Evolutionary conservation across 1,140 invertebrate genomes (phyloP).

Genomic region (Tribolium castaneum): DNA sequence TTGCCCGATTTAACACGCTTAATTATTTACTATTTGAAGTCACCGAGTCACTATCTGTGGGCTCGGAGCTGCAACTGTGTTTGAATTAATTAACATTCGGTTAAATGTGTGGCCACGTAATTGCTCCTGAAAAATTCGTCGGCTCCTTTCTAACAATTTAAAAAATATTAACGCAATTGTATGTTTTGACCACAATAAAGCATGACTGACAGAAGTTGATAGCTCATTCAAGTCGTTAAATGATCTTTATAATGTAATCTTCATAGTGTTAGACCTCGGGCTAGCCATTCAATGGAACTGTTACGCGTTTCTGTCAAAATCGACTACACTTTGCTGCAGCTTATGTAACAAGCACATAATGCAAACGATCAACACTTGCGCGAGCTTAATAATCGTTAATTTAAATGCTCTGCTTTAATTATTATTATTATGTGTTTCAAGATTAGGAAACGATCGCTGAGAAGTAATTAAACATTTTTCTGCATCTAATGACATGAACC

Average conservation of each 20-base stretch:
- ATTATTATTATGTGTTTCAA: neutral
- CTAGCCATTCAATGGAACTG: conserved; percentile 9
- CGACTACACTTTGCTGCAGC: neutral
- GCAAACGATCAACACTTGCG: neutral
- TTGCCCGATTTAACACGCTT: conserved; percentile 39
- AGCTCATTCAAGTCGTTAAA: conserved; percentile 14
- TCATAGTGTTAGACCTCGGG: conserved; percentile 4
- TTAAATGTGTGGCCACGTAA: conserved; percentile 18
- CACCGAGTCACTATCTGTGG: neutral
- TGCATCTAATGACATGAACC: neutral
- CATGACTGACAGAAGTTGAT: conserved; percentile 26
- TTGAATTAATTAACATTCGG: neutral
- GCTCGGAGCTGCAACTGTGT: neutral
- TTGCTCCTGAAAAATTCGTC: conserved; percentile 7
- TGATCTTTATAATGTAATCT: conserved; percentile 29
- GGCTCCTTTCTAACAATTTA: conserved; percentile 39
- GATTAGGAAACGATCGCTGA: neutral
- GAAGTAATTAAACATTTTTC: neutral
- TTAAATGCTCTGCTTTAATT: neutral
- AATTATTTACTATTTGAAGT: conserved; percentile 42
- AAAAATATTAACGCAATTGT: conserved; percentile 12
- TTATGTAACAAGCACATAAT: neutral
- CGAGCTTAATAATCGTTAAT: neutral
- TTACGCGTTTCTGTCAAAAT: conserved; percentile 12
- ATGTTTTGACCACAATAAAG: conserved; percentile 16